A percentile compares a stretch with the other conserved stretches of the same genome.
Conservation (phyloP, 2,888 invertebrate genomes). For the Carabus problematicus region DNA sequence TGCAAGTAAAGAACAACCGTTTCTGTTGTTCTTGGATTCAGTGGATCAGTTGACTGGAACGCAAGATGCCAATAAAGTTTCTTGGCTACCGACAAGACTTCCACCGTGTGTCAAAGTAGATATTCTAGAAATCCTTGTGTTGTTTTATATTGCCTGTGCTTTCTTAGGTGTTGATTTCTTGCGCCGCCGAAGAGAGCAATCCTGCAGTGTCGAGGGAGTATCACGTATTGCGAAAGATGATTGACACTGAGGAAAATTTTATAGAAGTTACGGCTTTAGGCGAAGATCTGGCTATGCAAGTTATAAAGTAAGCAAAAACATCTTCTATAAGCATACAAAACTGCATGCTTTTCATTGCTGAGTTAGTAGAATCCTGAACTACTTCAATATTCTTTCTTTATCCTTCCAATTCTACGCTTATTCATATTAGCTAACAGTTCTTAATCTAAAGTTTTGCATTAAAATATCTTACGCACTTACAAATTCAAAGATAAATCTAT, state of each 20-base stretch:
- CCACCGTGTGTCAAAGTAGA: constrained; percentile 86
- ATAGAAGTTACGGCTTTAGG: constrained; percentile 90
- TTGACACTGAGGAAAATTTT: constrained; percentile 87
- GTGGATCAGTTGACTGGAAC: constrained; percentile 96
- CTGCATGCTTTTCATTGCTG: no score
- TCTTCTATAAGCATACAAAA: background rate
- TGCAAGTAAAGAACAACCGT: constrained; percentile 82
- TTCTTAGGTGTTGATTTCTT: constrained; percentile 84
- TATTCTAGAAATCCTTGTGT: no score
- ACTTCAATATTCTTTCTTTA: constrained; percentile 19
- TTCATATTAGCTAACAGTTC: no score
- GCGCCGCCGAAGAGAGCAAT: constrained; percentile 86
- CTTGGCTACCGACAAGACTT: constrained; percentile 92
- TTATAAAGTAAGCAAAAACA: constrained; percentile 70
- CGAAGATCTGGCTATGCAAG: constrained; percentile 92
- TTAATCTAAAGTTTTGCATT: no score
- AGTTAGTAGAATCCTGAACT: constrained; percentile 44
- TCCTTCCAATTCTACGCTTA: no score
- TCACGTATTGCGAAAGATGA: constrained; percentile 83
- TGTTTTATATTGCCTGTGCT: background rate
- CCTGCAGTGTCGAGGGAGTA: constrained; percentile 88
- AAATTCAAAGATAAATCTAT: no score
- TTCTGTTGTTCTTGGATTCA: constrained; percentile 92
- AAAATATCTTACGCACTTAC: no score
- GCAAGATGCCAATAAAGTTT: constrained; percentile 92